Evolutionary conservation across 2,888 invertebrate genomes (phyloP), one percentile per base, ranked within the genome.

Genomic region (Nomada hirtipes): DNA sequence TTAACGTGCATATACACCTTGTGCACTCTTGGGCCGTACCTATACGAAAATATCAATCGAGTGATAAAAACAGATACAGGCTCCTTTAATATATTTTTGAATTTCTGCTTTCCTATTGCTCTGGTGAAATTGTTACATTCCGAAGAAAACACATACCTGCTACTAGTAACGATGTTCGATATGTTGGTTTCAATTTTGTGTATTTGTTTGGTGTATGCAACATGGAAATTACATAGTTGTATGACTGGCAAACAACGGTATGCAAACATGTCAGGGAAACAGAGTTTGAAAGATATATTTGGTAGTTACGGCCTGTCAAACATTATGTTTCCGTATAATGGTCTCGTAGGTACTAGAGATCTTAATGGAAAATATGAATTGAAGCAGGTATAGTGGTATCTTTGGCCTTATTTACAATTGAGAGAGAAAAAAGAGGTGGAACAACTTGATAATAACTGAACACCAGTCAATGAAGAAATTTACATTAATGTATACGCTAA

Each of bases 31-130:
- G 91, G 88, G 0, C 89, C 91, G 4, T 90, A 88, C 74, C 77
- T 92, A 26, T 90, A 92, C 20, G 86, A 89, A 4, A 89, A 89
- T 73, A 79, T 92, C 23, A 80, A 76, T 70, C 85, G 85, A 23
- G 83, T 87, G 13, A 74, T 86, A 29, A 84, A 69, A 11, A 69
- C 80, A 9, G 84, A 86, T 7, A 71, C 84, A 13, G 85, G 79
- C 44, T 64, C 81, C 18, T 81, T 89, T 15, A 89, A 90, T 42
- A 82, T 91, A 77, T 83, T 90, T 29, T 60, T 91, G 0, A 90
- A 89, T 55, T 91, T 92, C 61, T 92, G 91, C 59, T 92, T 92
- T 60, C 92, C 92, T 4, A 79, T 92, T 42, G 91, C 90, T 2
- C 44, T 92, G 4, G 83, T 86, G 1, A 89, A 85, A 75, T 76